These are phyloP conservation scores for Hypselothyrea guttata DNA, from an alignment of 2,888 invertebrate species.

Conservation along the genomic window DNA sequence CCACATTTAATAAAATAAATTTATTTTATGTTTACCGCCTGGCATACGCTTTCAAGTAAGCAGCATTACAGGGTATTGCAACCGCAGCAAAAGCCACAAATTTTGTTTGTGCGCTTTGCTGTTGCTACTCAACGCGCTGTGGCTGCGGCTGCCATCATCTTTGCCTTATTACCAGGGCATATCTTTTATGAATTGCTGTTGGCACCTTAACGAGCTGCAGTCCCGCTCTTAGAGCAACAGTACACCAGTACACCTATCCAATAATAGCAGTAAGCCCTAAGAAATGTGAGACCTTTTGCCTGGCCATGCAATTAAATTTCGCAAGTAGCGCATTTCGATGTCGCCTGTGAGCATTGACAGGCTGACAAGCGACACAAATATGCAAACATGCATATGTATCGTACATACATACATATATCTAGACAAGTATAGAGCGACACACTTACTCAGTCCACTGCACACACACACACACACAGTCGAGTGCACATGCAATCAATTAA, in stretches of 20 bases:
- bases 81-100: conserved; percentile 51
- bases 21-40: too few species aligned
- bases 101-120: conserved; percentile 43
- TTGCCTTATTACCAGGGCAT: conserved; percentile 64
- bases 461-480: conserved; percentile 39
- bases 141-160: conserved; percentile 53
- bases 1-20: too few species aligned
- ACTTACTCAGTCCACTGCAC: conserved; percentile 3
- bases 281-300: conserved; percentile 21
- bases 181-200: conserved; percentile 50
- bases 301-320: conserved; percentile 66
- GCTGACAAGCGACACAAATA: conserved; percentile 53
- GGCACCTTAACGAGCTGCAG: conserved; percentile 52
- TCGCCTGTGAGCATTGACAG: conserved; percentile 66
- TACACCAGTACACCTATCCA: background rate
- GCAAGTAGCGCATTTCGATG: conserved; percentile 52
- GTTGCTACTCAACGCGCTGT: conserved; percentile 11
- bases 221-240: too few species aligned
- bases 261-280: background rate
- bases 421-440: conserved; percentile 13
- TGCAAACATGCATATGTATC: conserved; percentile 22
- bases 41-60: background rate
- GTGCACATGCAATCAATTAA: conserved; percentile 77
- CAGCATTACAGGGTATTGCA: conserved; percentile 27
- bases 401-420: conserved; percentile 9